phyloP scores from a whole-genome alignment of 1,140 invertebrate genomes.

The Papilio polyxenes region DNA sequence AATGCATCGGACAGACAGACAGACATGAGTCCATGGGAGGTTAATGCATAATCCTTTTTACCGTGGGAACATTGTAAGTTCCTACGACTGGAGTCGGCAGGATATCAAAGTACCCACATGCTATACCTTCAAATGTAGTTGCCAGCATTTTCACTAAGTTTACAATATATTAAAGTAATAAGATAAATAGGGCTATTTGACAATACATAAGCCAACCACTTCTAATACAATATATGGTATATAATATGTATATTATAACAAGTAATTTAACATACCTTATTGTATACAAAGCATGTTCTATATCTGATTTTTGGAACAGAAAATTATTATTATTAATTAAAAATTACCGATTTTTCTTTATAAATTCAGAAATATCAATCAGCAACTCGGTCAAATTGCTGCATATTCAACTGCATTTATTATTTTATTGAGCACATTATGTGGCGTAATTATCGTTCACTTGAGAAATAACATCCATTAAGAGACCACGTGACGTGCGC shows the following conservation, averaged over 20 bases:
- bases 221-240: too few species aligned
- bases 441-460: conserved; percentile 48
- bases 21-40: conserved; percentile 48
- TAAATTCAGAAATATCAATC: background rate
- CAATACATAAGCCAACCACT: too few species aligned
- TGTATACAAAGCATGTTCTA: too few species aligned
- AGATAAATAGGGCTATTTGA: too few species aligned
- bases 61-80: conserved; percentile 50
- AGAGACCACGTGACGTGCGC: conserved; percentile 38
- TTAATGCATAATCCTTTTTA: conserved; percentile 40
- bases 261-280: too few species aligned
- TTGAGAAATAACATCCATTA: conserved; percentile 48
- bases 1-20: conserved; percentile 42
- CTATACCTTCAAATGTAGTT: too few species aligned
- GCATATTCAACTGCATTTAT: conserved; percentile 34
- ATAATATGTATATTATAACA: too few species aligned
- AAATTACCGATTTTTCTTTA: too few species aligned
- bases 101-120: background rate
- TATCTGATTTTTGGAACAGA: too few species aligned
- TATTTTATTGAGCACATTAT: conserved; percentile 45
- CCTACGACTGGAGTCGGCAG: background rate
- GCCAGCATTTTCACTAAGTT: too few species aligned
- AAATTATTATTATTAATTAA: too few species aligned
- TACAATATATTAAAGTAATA: too few species aligned
- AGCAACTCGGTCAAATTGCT: background rate